Base-by-base conservation (phyloP, 2,888 invertebrate species). In the Xestobium rufovillosum region DNA sequence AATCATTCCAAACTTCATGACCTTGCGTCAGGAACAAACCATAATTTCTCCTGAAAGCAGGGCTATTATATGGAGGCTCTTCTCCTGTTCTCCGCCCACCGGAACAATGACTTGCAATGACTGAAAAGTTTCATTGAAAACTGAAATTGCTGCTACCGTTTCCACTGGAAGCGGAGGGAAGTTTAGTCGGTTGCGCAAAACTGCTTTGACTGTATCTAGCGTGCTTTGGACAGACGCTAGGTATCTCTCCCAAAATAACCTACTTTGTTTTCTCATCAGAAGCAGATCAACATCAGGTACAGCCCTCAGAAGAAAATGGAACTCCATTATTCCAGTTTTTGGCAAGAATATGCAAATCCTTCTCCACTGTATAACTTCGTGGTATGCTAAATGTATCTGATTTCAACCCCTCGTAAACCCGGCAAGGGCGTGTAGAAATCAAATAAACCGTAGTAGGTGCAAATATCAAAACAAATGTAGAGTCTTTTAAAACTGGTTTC, bases 1-100 rank as follows among this genome's bases (percentile, higher is more conserved):
- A 86, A 49, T 84, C 82, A 58, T 94, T 94, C 92, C 92, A 94
- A 31, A 85, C 70, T 54, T 86, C 85, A 53, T 85, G 76, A 0
- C 82, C 78, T 57, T 86, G 83, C 29, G 80, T 71, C 26, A 83
- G 63, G 14, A 80, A 68, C 9, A 83, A 69, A 2, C 92, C 86
- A 57, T 85, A 94, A 65, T 98, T 98, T 42, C 95, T 72, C 32
- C 77, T 75, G 61, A 79, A 98, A 1, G 80, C 72, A 1, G 86
- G 83, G 47, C 96, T 96, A 0, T 91, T 74, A 61, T 91, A 89
- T 0, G 95, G 87, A 1, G 90, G 87, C 88, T 89, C 65, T 96
- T 96, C 59, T 94, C 92, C 1, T 85, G 84, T 57, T 89, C 89
- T 0, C 83, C 72, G 50, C 90, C 90, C 10, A 81, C 71, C 1